Conservation (phyloP, 2,888 invertebrate species). For the Amphimallon solstitiale region DNA sequence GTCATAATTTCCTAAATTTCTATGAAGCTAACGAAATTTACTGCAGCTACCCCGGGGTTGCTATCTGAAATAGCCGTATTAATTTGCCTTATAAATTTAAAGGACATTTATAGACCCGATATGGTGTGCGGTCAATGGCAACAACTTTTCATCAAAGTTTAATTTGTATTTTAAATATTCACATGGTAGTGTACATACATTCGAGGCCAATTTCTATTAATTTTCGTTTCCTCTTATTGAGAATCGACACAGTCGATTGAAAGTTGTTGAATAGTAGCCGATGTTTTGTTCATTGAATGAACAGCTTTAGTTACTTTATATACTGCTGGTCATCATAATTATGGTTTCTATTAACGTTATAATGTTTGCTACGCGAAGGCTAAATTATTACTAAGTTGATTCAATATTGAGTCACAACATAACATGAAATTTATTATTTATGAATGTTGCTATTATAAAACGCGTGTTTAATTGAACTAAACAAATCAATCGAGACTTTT, state of each 20-base stretch:
- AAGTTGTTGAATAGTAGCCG: neutral
- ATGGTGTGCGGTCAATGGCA: slow-evolving; percentile 1
- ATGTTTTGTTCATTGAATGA: too few relatives aligned
- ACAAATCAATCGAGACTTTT: too few relatives aligned
- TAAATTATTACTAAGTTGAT: too few relatives aligned
- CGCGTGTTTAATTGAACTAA: too few relatives aligned
- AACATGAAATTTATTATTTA: too few relatives aligned
- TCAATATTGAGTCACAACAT: too few relatives aligned
- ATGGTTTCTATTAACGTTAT: too few relatives aligned
- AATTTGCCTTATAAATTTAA: slow-evolving; percentile 20
- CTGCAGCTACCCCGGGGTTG: slow-evolving; percentile 6
- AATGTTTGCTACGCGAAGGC: too few relatives aligned
- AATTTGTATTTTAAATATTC: slow-evolving; percentile 24
- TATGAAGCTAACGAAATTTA: slow-evolving; percentile 22
- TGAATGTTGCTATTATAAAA: too few relatives aligned
- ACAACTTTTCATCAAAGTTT: slow-evolving; percentile 33
- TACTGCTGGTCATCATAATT: too few relatives aligned
- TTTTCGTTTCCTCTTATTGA: slow-evolving; percentile 25
- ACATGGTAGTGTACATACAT: neutral
- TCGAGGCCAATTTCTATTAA: neutral
- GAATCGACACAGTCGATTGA: neutral
- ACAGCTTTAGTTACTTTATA: too few relatives aligned
- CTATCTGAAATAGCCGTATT: slow-evolving; percentile 21
- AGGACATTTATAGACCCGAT: slow-evolving; percentile 26
- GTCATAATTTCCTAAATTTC: slow-evolving; percentile 9